Evolutionary conservation across 2,888 invertebrate genomes (phyloP), one percentile per base, ranked within the genome.

Genomic region (Lasioglossum calceatum): DNA sequence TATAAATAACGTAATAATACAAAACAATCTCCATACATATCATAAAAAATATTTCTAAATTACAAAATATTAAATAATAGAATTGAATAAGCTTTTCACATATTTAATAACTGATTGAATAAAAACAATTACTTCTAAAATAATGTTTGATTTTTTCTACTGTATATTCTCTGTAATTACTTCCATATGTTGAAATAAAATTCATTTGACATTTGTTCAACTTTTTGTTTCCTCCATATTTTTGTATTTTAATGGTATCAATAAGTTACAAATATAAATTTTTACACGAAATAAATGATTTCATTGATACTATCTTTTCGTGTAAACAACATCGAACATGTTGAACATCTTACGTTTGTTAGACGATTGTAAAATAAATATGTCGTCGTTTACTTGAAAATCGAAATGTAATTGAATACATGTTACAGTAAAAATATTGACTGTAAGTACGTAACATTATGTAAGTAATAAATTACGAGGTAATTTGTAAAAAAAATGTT

Each of bases 401-500:
- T 71, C 1, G 54, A 80, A 84, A 64, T 73, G 81, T 76, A 72
- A 87, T 84, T 78, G 64, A 77, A 79, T 76, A 82, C 14, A 72
- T 67, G 64, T 70, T 72, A 75, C 71, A 82, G 67, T n/a, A 32
- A 39, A 77, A 71, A n/a, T 79, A 71, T 77, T 72, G 32, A 70
- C 44, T 74, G 81, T 73, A 83, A 77, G 77, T 86, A 54, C 73
- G 77, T 75, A 50, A 84, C 54, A 79, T 73, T 77, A 76, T 78
- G 74, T 85, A 78, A 82, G 72, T 50, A 75, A 79, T 81, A 82
- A 84, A 79, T 76, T 80, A 74, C 14, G 79, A 75, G 79, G 84
- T 79, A 79, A 82, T 64, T 82, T 83, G 82, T 87, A 89, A 89
- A 86, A 44, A 70, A 89, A 76, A 77, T 80, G 58, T 79, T 81